These are phyloP conservation scores for Scytalopus superciliaris DNA, from an alignment of 2,113 vertebrate species.

Conservation along the genomic window DNA sequence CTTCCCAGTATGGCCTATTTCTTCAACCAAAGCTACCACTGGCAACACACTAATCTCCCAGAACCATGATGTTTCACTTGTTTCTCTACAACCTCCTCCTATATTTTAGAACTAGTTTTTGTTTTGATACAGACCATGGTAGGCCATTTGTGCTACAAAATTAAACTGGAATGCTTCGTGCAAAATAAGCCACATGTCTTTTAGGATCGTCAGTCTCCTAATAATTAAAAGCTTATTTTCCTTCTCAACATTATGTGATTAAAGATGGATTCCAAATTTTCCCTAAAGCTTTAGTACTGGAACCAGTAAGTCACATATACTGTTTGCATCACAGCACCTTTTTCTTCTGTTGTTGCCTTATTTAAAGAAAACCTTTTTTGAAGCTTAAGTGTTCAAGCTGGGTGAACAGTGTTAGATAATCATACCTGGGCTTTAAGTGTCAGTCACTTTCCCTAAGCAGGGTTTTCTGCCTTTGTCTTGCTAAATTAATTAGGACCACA, in stretches of 20 bases:
- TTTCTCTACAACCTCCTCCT: background rate
- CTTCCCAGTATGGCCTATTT: background rate
- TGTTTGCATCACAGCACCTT: background rate
- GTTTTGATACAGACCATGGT: background rate
- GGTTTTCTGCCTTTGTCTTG: background rate
- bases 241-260: background rate
- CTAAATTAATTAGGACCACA: background rate
- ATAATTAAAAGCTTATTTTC: background rate
- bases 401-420: background rate
- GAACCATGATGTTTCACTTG: fast-evolving
- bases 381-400: background rate
- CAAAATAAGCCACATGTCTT: background rate
- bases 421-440: background rate
- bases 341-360: background rate
- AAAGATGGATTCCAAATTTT: background rate
- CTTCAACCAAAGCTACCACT: background rate
- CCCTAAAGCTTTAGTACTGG: background rate
- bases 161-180: background rate
- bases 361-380: background rate
- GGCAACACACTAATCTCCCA: background rate
- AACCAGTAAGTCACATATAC: background rate
- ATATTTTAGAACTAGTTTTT: background rate
- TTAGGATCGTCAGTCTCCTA: background rate
- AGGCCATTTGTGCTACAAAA: background rate
- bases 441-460: background rate